phyloP scores from a whole-genome alignment of 2,888 invertebrate species.

The Carabus problematicus region DNA sequence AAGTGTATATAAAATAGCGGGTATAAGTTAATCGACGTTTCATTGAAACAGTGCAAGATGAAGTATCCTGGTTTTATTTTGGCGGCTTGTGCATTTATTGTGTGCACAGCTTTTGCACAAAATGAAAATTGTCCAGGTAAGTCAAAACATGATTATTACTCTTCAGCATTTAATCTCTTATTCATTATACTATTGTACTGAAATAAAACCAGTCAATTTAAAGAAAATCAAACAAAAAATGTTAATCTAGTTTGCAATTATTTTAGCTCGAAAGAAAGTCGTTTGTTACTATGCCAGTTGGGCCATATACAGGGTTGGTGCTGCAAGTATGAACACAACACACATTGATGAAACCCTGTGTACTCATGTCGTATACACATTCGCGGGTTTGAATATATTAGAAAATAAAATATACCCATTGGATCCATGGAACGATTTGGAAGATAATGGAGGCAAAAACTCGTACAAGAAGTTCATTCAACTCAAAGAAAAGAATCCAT shows the following conservation, averaged over 20 bases:
- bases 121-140: no score
- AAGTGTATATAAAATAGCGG: no score
- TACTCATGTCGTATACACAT: conserved; percentile 63
- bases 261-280: conserved; percentile 48
- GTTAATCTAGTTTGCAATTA: not conserved
- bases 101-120: no score
- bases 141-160: no score
- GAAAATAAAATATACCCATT: conserved; percentile 59
- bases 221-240: no score
- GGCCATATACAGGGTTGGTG: conserved; percentile 55
- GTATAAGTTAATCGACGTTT: no score
- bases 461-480: conserved; percentile 55
- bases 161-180: no score
- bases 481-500: conserved; percentile 58
- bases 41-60: no score
- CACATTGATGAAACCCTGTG: conserved; percentile 61
- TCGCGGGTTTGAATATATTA: conserved; percentile 61
- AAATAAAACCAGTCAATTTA: no score
- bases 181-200: no score
- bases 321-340: conserved; percentile 57
- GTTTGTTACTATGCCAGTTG: conserved; percentile 63
- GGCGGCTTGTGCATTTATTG: no score
- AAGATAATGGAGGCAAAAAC: conserved; percentile 44
- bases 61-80: no score
- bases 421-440: conserved; percentile 56